Percentiles rank a stretch among this genome's conserved stretches.
These are phyloP conservation scores for Dolichopus griseipennis DNA, from an alignment of 2,888 invertebrate species.

Conservation along the genomic window DNA sequence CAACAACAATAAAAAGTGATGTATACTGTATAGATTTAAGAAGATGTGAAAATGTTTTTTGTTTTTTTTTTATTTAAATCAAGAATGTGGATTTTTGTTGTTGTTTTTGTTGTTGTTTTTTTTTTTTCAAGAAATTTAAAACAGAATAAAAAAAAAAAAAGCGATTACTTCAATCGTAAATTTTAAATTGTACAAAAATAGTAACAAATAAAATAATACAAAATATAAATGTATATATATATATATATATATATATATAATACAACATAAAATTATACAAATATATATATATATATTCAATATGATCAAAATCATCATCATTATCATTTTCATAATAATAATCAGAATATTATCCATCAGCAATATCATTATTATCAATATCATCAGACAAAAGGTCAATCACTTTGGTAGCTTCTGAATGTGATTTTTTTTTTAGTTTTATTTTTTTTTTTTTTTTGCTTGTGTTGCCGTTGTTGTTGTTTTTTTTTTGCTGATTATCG, in stretches of 20 bases:
- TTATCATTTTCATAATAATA: not conserved
- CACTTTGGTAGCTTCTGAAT: conserved; percentile 3
- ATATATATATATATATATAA: too few relatives aligned
- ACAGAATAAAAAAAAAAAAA: not conserved
- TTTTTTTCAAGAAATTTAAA: too few relatives aligned
- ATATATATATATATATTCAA: not conserved
- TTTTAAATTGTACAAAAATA: not conserved
- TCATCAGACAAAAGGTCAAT: conserved; percentile 4
- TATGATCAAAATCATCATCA: not conserved
- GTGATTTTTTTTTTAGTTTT: not conserved
- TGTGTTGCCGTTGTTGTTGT: not conserved
- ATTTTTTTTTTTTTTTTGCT: not conserved
- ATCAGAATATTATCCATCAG: not conserved
- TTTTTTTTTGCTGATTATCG: too few relatives aligned
- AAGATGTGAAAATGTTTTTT: not conserved
- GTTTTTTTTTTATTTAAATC: not conserved
- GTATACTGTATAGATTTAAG: not conserved
- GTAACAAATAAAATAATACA: not conserved
- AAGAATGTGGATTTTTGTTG: not conserved
- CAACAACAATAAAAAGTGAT: not conserved
- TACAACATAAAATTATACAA: too few relatives aligned
- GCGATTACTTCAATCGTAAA: not conserved
- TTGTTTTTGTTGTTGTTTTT: too few relatives aligned
- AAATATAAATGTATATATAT: too few relatives aligned
- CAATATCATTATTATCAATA: not conserved